A percentile compares a stretch with the other conserved stretches of the same genome.
phyloP scores from a whole-genome alignment of 1,140 invertebrate species.

The Megalonaias nervosa region DNA sequence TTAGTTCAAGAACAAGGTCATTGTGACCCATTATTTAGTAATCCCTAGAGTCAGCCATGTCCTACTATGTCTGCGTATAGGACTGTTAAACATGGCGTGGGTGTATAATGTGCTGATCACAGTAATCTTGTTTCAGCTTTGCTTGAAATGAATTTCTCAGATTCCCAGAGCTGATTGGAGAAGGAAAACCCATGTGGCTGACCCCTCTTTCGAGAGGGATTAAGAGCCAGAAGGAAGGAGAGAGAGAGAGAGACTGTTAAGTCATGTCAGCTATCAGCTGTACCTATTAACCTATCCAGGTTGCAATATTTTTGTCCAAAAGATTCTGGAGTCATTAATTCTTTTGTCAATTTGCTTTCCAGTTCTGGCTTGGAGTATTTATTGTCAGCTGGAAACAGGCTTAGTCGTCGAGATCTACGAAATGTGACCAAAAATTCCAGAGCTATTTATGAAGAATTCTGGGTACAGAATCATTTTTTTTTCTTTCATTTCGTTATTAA shows the following conservation, averaged over 20 bases:
- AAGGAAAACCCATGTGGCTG: too few species aligned
- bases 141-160: neutral
- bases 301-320: neutral
- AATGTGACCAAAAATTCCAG: slow-evolving; percentile 76
- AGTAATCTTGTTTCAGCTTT: neutral
- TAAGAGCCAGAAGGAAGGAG: too few species aligned
- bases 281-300: neutral
- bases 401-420: slow-evolving; percentile 81
- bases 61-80: too few species aligned
- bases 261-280: too few species aligned
- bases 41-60: too few species aligned
- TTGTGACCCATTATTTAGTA: too few species aligned
- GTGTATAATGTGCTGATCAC: too few species aligned
- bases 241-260: too few species aligned
- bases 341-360: slow-evolving; percentile 36
- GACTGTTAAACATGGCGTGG: too few species aligned
- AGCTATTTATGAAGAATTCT: slow-evolving; percentile 88
- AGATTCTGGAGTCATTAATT: neutral
- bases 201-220: too few species aligned
- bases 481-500: neutral
- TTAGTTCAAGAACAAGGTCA: too few species aligned
- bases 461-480: slow-evolving; percentile 72
- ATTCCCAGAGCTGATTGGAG: neutral
- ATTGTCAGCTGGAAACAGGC: slow-evolving; percentile 77
- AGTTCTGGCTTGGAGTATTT: slow-evolving; percentile 79